Evolutionary conservation across 1,140 invertebrate genomes (phyloP).

Genomic region (Charaxes varanes): DNA sequence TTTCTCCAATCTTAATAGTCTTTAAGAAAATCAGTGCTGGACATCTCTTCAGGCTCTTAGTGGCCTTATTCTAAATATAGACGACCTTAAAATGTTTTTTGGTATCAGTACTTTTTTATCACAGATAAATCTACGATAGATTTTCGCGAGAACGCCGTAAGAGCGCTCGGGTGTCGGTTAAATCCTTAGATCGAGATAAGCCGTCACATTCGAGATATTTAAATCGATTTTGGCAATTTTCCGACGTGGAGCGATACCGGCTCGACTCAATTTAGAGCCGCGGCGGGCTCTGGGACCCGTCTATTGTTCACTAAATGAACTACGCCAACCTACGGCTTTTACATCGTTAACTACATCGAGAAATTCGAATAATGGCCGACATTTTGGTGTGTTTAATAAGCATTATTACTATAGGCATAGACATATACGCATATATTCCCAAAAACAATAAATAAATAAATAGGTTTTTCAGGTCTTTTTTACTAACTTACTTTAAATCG

Average conservation of each 20-base stretch:
- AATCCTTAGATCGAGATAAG: constrained; percentile 54
- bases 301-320: constrained; percentile 70
- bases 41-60: too few relatives aligned
- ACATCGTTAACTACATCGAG: constrained; percentile 56
- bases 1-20: too few relatives aligned
- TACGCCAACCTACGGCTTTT: constrained; percentile 37
- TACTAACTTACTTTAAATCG: too few relatives aligned
- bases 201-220: constrained; percentile 68
- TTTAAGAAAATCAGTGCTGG: too few relatives aligned
- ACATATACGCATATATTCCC: too few relatives aligned
- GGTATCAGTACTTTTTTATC: not conserved
- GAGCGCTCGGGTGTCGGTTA: constrained; percentile 20
- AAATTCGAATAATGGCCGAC: constrained; percentile 38
- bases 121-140: constrained; percentile 8
- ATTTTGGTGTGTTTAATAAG: too few relatives aligned
- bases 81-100: too few relatives aligned
- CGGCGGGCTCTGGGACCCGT: constrained; percentile 39
- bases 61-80: too few relatives aligned
- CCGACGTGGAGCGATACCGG: constrained; percentile 53
- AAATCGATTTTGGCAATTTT: constrained; percentile 73
- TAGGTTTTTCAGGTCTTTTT: too few relatives aligned
- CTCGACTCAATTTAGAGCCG: constrained; percentile 63
- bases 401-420: too few relatives aligned
- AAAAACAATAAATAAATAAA: too few relatives aligned
- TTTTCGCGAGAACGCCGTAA: constrained; percentile 11